Base-by-base conservation (phyloP, 2,797 vertebrate genomes). In the Chaetophractus vellerosus region DNA sequence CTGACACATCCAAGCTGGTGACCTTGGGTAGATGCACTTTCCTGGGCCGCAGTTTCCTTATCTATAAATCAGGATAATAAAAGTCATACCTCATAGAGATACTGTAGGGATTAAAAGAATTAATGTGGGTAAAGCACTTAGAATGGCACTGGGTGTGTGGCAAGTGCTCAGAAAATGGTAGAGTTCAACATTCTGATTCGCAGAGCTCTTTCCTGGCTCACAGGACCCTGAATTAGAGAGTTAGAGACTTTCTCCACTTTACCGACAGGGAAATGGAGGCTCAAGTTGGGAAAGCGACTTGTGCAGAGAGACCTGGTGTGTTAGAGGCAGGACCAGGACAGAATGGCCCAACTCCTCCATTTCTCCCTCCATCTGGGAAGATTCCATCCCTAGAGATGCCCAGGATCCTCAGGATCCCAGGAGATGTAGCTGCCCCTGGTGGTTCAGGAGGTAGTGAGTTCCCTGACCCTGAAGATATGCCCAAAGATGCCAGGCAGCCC, bases 71-170 rank as follows among this genome's bases (percentile, higher is more conserved):
- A 50, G 78, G 38, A 33, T 90, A 55, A 72, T 89, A 38, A 74
- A 81, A 91, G 26, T 88, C 12, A 6, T 19, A 36, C 78, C 31
- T 94, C 90, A 57, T 28, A n/a, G 57, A 36, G 28, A 48, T 81
- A 45, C 36, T 33, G 11, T 79, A 45, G 33, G 50, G 8, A 33
- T 57, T 91, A 64, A 88, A 21, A 50, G 71, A 71, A 16, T 66
- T 81, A n/a, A 93, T 91, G 76, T 38, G 85, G 63, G 48, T 79
- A 72, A 84, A 87, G 21, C 14, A 75, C 31, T 91, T 66, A 16
- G 10, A 50, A 74, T 61, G 33, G 45, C 64, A 14, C 59, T 52
- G 24, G 16, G 61, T 1, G 5, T n/a, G 26, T 88, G 38, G 57
- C 16, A 94, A 85, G 36, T 45, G 69, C 33, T 90, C 69, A 57